Evolutionary conservation across 2,797 vertebrate genomes (phyloP), one percentile per base, ranked within the genome.

Genomic region (Lagodon rhomboides): DNA sequence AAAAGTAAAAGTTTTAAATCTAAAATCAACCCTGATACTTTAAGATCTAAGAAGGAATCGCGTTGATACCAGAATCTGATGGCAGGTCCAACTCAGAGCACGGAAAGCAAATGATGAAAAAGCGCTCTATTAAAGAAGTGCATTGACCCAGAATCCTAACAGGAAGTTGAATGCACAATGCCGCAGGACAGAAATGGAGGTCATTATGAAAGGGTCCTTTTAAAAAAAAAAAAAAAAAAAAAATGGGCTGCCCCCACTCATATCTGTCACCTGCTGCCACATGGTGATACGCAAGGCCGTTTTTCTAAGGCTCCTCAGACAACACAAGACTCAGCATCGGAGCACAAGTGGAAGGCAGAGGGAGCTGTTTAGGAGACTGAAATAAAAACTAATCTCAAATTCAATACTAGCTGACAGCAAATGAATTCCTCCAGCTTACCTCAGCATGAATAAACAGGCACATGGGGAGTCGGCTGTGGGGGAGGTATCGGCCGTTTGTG

Each of bases 361-460:
- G 86, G 87, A 89, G 90, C 93, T 93, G 95, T 96, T 96, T 96
- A 93, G 95, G 94, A 93, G 94, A 90, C 93, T 94, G 94, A 97
- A 97, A 97, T 96, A 97, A 97, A 97, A 96, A 96, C 95, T 95
- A 92, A 97, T 97, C 96, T 97, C 95, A 95, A 96, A 97, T 97
- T 96, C 97, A 97, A 96, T 95, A 96, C 95, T 93, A 91, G 95
- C 96, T 96, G 97, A 97, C 96, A 96, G 96, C 96, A 95, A 96
- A 97, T 96, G 96, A 96, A 96, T 97, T 96, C 94, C 93, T 95
- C 92, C 94, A 96, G 96, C 96, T 97, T 97, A 97, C 95, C 97
- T 97, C 96, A 97, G 96, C 96, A 96, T 96, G 96, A 96, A 97
- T 96, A 96, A 97, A 96, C 95, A 95, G 94, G 92, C 95, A 82